Evolutionary conservation across 2,797 vertebrate genomes (phyloP).

Genomic region (Betta splendens): DNA sequence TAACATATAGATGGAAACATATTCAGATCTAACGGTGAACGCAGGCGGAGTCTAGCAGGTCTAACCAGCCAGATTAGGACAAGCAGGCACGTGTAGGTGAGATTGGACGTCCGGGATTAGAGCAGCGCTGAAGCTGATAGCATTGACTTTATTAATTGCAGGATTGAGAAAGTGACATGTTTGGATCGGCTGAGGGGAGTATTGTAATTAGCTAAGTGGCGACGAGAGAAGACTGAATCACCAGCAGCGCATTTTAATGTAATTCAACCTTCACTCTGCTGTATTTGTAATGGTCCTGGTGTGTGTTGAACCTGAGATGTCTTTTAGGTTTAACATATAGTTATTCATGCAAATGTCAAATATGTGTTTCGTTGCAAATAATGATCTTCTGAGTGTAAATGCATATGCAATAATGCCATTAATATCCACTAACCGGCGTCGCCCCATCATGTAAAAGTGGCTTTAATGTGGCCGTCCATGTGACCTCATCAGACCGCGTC

Average conservation of each 20-base stretch:
- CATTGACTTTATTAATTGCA: conserved; percentile 74
- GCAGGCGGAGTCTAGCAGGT: conserved; percentile 44
- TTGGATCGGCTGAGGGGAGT: conserved; percentile 66
- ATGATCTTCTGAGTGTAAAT: no score
- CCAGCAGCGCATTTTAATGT: conserved; percentile 38
- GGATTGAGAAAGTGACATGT: conserved; percentile 64
- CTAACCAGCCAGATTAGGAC: conserved; percentile 46
- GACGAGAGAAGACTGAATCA: conserved; percentile 40
- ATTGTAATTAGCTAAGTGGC: conserved; percentile 61
- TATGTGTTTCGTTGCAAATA: no score
- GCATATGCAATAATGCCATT: conserved; percentile 20
- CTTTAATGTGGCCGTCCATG: conserved; percentile 31
- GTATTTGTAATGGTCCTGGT: conserved; percentile 8
- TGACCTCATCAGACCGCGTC: conserved; percentile 50
- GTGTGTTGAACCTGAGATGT: conserved; percentile 34
- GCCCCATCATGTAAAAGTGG: conserved; percentile 34
- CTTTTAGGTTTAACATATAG: conserved; percentile 25
- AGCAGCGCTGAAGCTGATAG: conserved; percentile 53
- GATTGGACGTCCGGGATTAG: conserved; percentile 67
- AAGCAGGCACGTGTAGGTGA: conserved; percentile 35
- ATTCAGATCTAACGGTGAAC: conserved; percentile 62
- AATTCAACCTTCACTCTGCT: conserved; percentile 36
- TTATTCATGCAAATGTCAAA: background rate
- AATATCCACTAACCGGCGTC: conserved; percentile 42
- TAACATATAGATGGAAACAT: conserved; percentile 84